These are phyloP conservation scores for Therioaphis trifolii DNA, from an alignment of 2,888 invertebrate genomes.

Conservation along the genomic window DNA sequence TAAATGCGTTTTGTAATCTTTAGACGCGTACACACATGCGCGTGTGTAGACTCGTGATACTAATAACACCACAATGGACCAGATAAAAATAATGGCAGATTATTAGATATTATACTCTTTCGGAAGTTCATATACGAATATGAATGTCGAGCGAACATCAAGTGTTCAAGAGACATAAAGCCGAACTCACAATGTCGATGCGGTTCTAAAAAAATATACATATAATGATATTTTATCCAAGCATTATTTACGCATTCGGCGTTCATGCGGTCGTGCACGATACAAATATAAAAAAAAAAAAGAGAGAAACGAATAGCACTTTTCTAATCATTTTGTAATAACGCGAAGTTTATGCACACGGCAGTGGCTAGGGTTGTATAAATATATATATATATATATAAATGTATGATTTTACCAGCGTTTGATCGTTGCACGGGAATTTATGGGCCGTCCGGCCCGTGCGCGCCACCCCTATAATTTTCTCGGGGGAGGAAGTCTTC, in stretches of 20 bases:
- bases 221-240: neutral
- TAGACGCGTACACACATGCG: no score
- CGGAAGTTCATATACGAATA: no score
- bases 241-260: neutral
- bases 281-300: neutral
- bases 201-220: neutral
- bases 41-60: no score
- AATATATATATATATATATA: neutral
- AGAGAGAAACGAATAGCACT: constrained; percentile 24
- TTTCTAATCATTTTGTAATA: constrained; percentile 32
- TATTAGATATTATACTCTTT: no score
- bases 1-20: no score
- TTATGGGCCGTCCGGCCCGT: constrained; percentile 21
- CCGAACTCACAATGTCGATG: neutral
- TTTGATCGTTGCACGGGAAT: constrained; percentile 29
- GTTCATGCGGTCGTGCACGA: neutral
- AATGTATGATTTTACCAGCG: constrained; percentile 14
- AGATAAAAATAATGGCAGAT: no score
- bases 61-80: no score
- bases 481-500: constrained; percentile 30
- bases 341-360: constrained; percentile 7
- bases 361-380: neutral
- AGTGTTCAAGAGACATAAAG: neutral
- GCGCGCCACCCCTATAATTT: constrained; percentile 44
- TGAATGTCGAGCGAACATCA: neutral